Base-by-base conservation (phyloP, 2,113 vertebrate genomes). In the Megaceryle torquata region DNA sequence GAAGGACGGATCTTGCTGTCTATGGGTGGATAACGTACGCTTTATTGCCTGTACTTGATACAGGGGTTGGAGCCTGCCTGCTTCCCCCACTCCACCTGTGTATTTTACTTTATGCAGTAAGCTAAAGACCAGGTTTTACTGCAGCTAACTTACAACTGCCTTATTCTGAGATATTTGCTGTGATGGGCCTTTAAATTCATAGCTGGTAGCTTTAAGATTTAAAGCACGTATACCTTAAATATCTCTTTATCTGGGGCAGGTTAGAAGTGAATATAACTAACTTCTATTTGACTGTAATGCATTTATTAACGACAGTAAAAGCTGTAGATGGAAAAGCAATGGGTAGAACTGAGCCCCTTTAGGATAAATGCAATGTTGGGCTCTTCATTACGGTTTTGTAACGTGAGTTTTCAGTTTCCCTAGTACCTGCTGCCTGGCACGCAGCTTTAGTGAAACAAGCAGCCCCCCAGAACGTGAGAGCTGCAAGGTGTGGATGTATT, bases 261-360 rank as follows among this genome's bases (percentile, higher is more conserved):
- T 76, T 94, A 83, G 79, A 94, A 96, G 80, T 85, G 84, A 93
- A 67, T 81, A 64, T 61, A 94, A 89, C 80, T 95, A 90, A 95
- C 37, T 85, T 82, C 44, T 95, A 2, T 86, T 92, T 72, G 53
- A n/a, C 81, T 64, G 60, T 75, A 89, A 92, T 35, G 53, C 29
- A 35, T 93, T 89, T 94, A 64, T 96, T 89, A 94, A 82, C 92
- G 83, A 48, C 68, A 81, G 53, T 69, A 82, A 93, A 94, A 93
- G 21, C 75, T 59, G 44, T 69, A 81, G 78, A 74, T 93, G 86
- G 82, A 91, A 91, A 93, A 78, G 50, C 77, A 79, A 0, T 76
- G 29, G 56, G 64, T 77, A 76, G 59, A 79, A 57, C 60, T 61
- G 67, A 88, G 19, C 48, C 35, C 18, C 41, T 95, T 50, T 72